Conservation (phyloP, 2,797 vertebrate genomes). For the Macrochelys suwanniensis region DNA sequence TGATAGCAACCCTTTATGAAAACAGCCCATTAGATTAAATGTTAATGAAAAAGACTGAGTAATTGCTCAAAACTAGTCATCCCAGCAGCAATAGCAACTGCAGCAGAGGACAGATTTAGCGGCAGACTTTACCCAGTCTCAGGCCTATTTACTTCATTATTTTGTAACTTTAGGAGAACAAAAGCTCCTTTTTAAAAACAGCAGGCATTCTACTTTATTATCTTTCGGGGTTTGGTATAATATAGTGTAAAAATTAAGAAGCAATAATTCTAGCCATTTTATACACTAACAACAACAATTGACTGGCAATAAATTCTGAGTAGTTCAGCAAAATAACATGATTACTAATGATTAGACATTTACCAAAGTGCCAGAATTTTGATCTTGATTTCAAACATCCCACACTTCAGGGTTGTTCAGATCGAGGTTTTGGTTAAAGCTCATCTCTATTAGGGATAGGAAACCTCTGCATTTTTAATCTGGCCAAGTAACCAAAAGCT, state of each 20-base stretch:
- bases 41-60: slow-evolving; percentile 28
- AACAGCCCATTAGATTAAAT: slow-evolving; percentile 24
- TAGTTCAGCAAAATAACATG: background rate
- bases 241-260: background rate
- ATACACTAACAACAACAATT: background rate
- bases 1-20: slow-evolving; percentile 36
- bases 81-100: background rate
- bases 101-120: background rate
- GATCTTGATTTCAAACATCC: background rate
- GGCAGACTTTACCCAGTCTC: background rate
- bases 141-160: slow-evolving; percentile 20
- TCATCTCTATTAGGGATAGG: background rate
- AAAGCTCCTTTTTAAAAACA: background rate
- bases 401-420: background rate
- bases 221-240: background rate
- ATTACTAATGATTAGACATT: background rate
- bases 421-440: background rate
- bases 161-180: background rate
- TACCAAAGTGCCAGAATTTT: background rate
- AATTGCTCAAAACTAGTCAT: background rate
- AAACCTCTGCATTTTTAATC: background rate
- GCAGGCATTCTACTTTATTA: background rate
- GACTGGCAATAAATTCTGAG: background rate
- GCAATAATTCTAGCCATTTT: background rate
- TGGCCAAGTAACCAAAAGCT: background rate